A percentile compares a stretch with the other conserved stretches of the same genome.
phyloP scores from a whole-genome alignment of 2,888 invertebrate species.

The Chrysomela aeneicollis region DNA sequence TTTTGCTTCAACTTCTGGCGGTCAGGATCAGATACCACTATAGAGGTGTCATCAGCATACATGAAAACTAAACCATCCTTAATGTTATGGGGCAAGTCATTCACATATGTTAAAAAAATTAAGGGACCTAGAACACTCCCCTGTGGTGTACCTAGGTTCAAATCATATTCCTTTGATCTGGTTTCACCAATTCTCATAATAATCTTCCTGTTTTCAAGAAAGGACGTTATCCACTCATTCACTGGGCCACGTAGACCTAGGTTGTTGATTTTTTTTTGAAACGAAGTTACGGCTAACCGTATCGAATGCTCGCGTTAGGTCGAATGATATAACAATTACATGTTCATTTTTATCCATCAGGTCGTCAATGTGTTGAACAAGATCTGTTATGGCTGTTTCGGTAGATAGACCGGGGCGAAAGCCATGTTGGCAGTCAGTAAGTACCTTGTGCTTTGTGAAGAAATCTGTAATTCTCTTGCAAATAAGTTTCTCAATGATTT shows the following conservation, averaged over 20 bases:
- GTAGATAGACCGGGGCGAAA: not conserved
- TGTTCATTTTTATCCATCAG: not conserved
- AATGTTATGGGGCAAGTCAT: no score
- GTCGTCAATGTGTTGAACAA: not conserved
- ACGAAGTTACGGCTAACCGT: not conserved
- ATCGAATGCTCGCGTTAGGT: constrained; percentile 1
- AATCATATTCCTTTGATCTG: not conserved
- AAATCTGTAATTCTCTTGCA: no score
- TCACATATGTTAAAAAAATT: no score
- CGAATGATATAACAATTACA: no score
- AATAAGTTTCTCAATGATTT: no score
- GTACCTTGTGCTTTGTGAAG: no score
- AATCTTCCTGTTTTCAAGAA: not conserved
- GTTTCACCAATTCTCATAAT: not conserved
- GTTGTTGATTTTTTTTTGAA: not conserved
- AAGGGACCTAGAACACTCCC: no score
- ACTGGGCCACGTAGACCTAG: not conserved
- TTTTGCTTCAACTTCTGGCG: no score
- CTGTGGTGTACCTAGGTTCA: no score
- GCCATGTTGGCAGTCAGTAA: not conserved
- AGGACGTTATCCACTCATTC: no score
- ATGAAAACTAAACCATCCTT: not conserved
- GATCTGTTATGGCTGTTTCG: no score
- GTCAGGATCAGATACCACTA: no score
- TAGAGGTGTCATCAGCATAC: constrained; percentile 6